Evolutionary conservation across 2,888 invertebrate species (phyloP), one percentile per base, ranked within the genome.

Genomic region (Ornithoptera alexandrae): DNA sequence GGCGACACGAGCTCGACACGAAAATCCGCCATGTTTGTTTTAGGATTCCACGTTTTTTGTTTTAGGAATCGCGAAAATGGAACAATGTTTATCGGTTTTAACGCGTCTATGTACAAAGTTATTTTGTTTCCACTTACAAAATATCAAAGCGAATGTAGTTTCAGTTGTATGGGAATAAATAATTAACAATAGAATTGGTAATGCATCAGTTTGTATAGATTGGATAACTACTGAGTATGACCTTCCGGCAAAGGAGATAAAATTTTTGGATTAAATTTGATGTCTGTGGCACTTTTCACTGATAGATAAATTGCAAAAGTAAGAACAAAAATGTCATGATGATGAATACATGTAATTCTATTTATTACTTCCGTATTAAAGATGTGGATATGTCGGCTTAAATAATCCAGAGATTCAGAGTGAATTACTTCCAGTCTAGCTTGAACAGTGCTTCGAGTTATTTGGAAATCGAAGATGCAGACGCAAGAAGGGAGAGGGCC

Each of bases 391-490:
- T 20, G 15, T 1, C 3, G 46, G 46, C 1, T 56, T n/a, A n/a
- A 8, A 20, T 56, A 7, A 20, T 56, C 18, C n/a, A 56, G 20
- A 20, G 20, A 56, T 20, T 20, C 0, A 20, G 56, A 56, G 56
- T 46, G 15, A 46, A 46, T 46, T 46, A 62, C 59, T 60, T 56
- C 39, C 17, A 64, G 24, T 42, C 53, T 20, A 30, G 53, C 56
- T 36, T 46, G 42, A 68, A 61, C 64, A 69, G 60, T 53, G 39
- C 68, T 60, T 59, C 15, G 39, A 57, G 56, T 69, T 69, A 65
- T 69, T 65, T 61, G 57, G 30, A 65, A 69, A 69, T 69, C 65
- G 65, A 61, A 69, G 57, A 56, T 30, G 64, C 57, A 50, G 53
- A 69, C 65, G 65, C 42, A 65, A 60, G 39, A 12, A 42, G 60